phyloP scores from a whole-genome alignment of 2,113 vertebrate species.

The Nothoprocta perdicaria region DNA sequence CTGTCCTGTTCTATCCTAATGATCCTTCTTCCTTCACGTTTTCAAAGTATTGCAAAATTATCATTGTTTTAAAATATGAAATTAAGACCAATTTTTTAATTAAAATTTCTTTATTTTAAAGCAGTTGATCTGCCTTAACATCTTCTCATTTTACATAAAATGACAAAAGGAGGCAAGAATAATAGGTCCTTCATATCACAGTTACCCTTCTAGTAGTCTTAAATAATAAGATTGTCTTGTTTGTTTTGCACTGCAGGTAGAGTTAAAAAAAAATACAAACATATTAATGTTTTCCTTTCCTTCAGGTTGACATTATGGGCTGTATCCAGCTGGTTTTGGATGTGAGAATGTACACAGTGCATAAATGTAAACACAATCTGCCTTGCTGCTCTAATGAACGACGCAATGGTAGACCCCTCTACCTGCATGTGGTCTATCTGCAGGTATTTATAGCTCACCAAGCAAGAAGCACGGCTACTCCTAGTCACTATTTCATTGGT shows the following conservation, averaged over 20 bases:
- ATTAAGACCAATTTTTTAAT: not conserved
- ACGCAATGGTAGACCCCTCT: not conserved
- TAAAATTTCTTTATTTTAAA: not conserved
- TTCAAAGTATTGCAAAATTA: not conserved
- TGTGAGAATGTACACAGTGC: not conserved
- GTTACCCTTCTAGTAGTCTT: not conserved
- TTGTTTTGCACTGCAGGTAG: not conserved
- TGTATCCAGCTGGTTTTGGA: not conserved
- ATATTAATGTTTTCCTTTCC: not conserved
- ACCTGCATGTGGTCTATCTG: not conserved
- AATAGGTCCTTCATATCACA: not conserved
- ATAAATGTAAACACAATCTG: not conserved
- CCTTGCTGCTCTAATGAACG: not conserved
- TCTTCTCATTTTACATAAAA: not conserved
- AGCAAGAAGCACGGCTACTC: not conserved
- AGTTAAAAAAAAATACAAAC: not conserved
- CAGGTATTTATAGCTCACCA: not conserved
- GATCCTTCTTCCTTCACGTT: not conserved
- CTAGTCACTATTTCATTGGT: not conserved
- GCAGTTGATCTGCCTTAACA: not conserved
- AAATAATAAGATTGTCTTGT: not conserved
- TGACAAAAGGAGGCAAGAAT: not conserved
- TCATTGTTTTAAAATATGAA: not conserved
- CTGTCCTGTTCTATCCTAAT: not conserved
- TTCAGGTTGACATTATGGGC: not conserved